phyloP scores from a whole-genome alignment of 2,797 vertebrate genomes.

The Coreius guichenoti region DNA sequence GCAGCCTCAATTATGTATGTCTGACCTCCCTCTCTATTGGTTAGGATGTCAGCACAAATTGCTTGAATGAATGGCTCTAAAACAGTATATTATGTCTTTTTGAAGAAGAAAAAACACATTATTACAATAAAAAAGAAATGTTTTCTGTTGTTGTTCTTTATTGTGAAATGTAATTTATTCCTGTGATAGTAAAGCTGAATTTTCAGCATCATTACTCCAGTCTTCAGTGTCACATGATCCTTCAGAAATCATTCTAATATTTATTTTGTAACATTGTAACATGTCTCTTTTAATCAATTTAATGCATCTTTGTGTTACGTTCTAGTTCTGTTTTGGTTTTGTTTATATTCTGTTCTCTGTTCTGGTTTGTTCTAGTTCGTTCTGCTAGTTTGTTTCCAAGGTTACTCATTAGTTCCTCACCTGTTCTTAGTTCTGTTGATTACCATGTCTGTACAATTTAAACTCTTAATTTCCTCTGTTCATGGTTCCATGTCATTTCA shows the following conservation, averaged over 20 bases:
- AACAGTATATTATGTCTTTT: neutral
- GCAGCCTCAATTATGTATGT: conserved; percentile 74
- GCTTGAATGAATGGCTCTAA: conserved; percentile 38
- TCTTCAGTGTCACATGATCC: neutral
- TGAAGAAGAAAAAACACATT: neutral
- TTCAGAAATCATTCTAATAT: neutral
- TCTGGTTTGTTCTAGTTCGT: too few species aligned
- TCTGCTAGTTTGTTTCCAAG: too few species aligned
- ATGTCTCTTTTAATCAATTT: neutral
- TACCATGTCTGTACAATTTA: too few species aligned
- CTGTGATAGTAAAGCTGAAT: neutral
- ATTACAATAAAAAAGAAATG: neutral
- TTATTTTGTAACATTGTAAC: neutral
- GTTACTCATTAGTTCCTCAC: too few species aligned
- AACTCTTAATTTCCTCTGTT: too few species aligned
- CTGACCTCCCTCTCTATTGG: conserved; percentile 48
- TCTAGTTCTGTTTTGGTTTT: too few species aligned
- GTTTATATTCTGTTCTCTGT: too few species aligned
- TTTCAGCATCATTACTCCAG: neutral
- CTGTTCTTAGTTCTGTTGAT: too few species aligned
- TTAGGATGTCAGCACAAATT: conserved; percentile 42
- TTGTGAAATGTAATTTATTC: neutral
- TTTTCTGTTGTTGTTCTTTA: neutral
- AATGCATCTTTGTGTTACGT: neutral
- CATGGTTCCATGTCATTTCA: too few species aligned